A percentile compares a stretch with the other conserved stretches of the same genome.
These are phyloP conservation scores for Xenentodon cancila DNA, from an alignment of 2,797 vertebrate species.

Conservation along the genomic window DNA sequence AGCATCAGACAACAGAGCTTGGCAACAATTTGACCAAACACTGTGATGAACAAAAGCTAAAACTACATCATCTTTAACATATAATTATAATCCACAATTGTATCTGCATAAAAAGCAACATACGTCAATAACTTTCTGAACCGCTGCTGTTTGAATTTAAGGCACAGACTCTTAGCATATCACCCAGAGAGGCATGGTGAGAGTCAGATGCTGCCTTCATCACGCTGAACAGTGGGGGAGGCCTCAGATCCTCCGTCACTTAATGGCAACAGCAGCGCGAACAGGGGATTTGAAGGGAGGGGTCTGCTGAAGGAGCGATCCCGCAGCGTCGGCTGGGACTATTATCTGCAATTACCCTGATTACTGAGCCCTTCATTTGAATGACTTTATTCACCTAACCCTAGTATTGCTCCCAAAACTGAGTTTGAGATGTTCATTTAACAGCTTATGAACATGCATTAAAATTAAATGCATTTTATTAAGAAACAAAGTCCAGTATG, in stretches of 20 bases:
- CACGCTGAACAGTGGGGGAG: constrained; percentile 70
- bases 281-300: constrained; percentile 44
- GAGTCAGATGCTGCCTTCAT: constrained; percentile 69
- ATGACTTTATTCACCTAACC: constrained; percentile 69
- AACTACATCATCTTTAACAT: background rate
- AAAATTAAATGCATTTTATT: constrained; percentile 18
- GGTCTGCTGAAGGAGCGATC: constrained; percentile 50
- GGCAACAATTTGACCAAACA: too few species aligned
- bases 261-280: constrained; percentile 53
- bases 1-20: too few species aligned
- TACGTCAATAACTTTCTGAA: constrained; percentile 11
- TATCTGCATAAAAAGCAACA: background rate
- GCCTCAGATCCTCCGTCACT: constrained; percentile 49
- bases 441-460: constrained; percentile 27
- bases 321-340: constrained; percentile 61
- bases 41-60: too few species aligned
- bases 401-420: constrained; percentile 36
- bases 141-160: constrained; percentile 35
- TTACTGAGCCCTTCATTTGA: constrained; percentile 79
- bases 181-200: constrained; percentile 51
- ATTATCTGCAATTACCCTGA: constrained; percentile 81
- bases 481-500: constrained; percentile 5
- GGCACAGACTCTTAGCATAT: constrained; percentile 31
- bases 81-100: background rate
- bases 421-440: constrained; percentile 39